Evolutionary conservation across 2,888 invertebrate genomes (phyloP).

Genomic region (Drosophila helvetica): DNA sequence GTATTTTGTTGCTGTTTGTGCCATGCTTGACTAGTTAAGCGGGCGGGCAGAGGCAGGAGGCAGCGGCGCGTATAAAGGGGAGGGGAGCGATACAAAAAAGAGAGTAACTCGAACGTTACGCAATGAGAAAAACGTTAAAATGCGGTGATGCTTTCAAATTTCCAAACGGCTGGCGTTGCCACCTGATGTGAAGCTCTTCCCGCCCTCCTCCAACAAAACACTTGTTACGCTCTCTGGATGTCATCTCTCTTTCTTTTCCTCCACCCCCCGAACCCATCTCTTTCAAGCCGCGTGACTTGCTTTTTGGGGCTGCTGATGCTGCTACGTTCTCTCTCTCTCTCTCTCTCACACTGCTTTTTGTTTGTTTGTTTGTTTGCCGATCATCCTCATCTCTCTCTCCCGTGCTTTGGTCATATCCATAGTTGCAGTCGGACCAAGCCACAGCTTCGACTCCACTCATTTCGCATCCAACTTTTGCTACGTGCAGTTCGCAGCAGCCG

Average conservation of each 20-base stretch:
- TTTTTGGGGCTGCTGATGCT: slow-evolving; percentile 37
- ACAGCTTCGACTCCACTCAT: slow-evolving; percentile 52
- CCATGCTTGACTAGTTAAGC: slow-evolving; percentile 68
- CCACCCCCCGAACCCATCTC: slow-evolving; percentile 7
- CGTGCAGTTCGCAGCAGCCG: slow-evolving; percentile 61
- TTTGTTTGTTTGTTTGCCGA: slow-evolving; percentile 40
- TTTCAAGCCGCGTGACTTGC: slow-evolving; percentile 63
- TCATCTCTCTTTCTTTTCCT: slow-evolving; percentile 5
- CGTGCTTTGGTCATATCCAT: slow-evolving; percentile 31
- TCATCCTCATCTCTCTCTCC: slow-evolving; percentile 17
- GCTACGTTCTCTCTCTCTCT: slow-evolving; percentile 1
- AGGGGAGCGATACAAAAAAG: slow-evolving; percentile 15
- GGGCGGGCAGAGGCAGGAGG: slow-evolving; percentile 45
- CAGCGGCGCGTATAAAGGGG: slow-evolving; percentile 53
- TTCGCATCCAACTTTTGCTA: slow-evolving; percentile 77
- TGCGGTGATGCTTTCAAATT: slow-evolving; percentile 57
- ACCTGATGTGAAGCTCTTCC: slow-evolving; percentile 38
- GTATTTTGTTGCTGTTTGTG: slow-evolving; percentile 48
- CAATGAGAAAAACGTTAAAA: slow-evolving; percentile 55
- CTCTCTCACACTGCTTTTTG: not conserved
- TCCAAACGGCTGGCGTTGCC: slow-evolving; percentile 60
- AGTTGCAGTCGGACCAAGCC: slow-evolving; percentile 44
- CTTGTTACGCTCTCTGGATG: slow-evolving; percentile 62
- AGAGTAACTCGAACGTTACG: slow-evolving; percentile 50
- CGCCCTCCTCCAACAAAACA: slow-evolving; percentile 23